Conservation (phyloP, 2,888 invertebrate species). For the Leptinotarsa juncta region DNA sequence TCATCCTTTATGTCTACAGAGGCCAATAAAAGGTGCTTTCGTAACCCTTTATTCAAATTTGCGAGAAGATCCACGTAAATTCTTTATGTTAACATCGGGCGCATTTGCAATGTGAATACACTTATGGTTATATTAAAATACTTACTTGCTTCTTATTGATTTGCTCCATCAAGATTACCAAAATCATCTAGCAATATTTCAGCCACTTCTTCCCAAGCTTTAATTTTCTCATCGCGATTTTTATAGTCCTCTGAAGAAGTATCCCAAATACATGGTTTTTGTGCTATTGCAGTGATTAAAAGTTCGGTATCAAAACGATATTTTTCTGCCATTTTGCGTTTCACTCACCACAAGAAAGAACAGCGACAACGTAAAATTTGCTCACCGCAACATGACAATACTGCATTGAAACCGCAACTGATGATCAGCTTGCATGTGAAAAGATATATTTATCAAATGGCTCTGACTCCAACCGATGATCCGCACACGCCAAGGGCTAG, state of each 20-base stretch:
- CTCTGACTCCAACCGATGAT: too few species aligned
- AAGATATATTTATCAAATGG: too few species aligned
- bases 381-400: too few species aligned
- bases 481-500: too few species aligned
- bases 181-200: too few species aligned
- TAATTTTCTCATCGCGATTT: conserved; percentile 25
- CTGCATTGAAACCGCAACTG: too few species aligned
- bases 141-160: conserved; percentile 24
- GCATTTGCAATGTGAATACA: not conserved
- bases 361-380: conserved; percentile 5
- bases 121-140: conserved; percentile 5
- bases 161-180: conserved; percentile 26
- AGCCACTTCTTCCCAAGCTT: conserved; percentile 28
- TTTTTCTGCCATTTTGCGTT: not conserved
- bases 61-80: too few species aligned
- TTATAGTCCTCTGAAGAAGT: conserved; percentile 14
- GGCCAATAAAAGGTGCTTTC: too few species aligned
- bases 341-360: conserved; percentile 1
- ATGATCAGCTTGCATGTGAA: too few species aligned
- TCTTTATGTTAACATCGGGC: not conserved
- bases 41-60: not conserved
- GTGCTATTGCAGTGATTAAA: not conserved
- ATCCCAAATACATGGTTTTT: conserved; percentile 1
- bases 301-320: conserved; percentile 5
- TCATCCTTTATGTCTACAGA: too few species aligned